Evolutionary conservation across 2,113 vertebrate species (phyloP).

Genomic region (Antigone vipio): DNA sequence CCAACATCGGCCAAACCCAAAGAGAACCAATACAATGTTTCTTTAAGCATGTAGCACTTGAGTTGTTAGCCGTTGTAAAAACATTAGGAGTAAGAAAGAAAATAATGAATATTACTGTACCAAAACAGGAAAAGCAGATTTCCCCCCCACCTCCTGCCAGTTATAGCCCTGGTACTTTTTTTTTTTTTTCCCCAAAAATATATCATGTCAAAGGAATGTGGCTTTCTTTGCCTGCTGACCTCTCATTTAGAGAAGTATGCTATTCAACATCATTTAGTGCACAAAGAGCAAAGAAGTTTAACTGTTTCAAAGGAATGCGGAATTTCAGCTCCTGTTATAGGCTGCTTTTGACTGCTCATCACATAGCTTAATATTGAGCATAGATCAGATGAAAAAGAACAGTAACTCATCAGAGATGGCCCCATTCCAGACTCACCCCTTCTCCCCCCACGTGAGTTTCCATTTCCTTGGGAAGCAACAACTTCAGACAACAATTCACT

Average conservation of each 20-base stretch:
- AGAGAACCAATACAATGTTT: background rate
- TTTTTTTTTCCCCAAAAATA: background rate
- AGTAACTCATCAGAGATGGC: background rate
- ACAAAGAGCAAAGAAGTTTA: background rate
- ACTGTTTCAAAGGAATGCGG: background rate
- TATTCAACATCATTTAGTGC: background rate
- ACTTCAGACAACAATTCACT: background rate
- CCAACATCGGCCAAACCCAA: background rate
- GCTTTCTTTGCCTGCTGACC: slow-evolving; percentile 9
- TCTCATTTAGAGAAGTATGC: background rate
- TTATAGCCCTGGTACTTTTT: background rate
- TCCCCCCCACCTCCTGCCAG: background rate
- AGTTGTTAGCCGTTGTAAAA: background rate
- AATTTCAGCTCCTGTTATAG: background rate
- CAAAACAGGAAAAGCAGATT: slow-evolving; percentile 17
- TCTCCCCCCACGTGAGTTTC: background rate
- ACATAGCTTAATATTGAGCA: background rate
- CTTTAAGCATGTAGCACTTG: background rate
- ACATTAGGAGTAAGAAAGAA: background rate
- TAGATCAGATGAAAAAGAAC: background rate
- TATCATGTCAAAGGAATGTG: slow-evolving; percentile 38
- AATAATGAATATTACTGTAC: background rate
- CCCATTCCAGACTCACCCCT: background rate
- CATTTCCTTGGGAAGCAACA: background rate
- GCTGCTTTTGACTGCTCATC: background rate